phyloP scores from a whole-genome alignment of 2,113 vertebrate species.

The Illadopsis cleaveri region DNA sequence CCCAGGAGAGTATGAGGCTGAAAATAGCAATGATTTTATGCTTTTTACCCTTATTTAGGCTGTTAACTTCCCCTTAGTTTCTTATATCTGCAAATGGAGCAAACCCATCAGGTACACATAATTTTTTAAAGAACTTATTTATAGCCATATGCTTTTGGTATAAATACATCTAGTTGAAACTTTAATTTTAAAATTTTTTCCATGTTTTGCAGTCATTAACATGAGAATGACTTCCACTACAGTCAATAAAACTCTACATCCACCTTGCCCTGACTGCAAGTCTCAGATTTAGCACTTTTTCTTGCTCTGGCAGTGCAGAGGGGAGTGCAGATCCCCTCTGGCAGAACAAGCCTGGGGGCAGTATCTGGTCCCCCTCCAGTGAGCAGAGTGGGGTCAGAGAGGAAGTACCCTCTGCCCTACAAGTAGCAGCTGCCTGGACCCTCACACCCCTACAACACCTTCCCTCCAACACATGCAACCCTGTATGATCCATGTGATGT shows the following conservation, averaged over 20 bases:
- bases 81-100: neutral
- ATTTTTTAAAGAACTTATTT: neutral
- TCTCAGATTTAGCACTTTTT: neutral
- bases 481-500: no score
- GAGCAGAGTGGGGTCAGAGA: neutral
- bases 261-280: neutral
- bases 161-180: neutral
- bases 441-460: neutral
- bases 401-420: neutral
- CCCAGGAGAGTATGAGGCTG: neutral
- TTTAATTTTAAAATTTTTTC: neutral
- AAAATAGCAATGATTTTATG: conserved; percentile 19
- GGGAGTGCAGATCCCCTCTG: neutral
- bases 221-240: neutral
- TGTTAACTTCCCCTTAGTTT: conserved; percentile 3
- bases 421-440: neutral
- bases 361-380: neutral
- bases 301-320: neutral
- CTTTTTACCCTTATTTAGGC: neutral
- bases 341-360: neutral
- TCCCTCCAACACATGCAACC: accelerated
- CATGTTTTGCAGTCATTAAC: neutral
- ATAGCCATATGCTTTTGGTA: neutral
- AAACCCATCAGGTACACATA: neutral
- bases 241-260: neutral